Base-by-base conservation (phyloP, 2,888 invertebrate species). In the Caenorhabditis sp. region DNA sequence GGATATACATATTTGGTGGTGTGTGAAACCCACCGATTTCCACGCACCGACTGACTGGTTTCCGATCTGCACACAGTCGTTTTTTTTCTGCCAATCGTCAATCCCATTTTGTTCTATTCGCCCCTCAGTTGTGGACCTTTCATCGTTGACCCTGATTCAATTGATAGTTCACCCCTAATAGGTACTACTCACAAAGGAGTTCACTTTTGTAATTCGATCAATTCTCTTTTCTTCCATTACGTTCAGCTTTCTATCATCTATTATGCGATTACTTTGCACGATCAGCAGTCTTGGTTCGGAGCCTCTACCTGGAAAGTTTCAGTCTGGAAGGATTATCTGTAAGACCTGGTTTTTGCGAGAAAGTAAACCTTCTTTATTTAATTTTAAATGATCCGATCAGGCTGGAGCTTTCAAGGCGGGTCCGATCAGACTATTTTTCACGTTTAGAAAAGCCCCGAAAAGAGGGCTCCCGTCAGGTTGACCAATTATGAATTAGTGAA, bases 1-100 rank as follows among this genome's bases (percentile, higher is more conserved):
- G 58, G 55, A 66, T 66, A 56, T 48, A 17, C n/a, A 11, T 66
- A 50, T 50, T 48, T 56, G 66, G 26, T 45, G 63, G 66, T 66
- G 66, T 66, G 56, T 66, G 66, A 66, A 66, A 66, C 56, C 66
- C 66, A 56, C 48, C 62, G 50, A 53, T 32, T 63, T 43, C 41
- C 24, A n/a, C 46, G 45, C 56, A 37, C 22, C n/a, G 32, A 48
- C 37, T 68, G 68, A 68, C 68, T 68, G 68, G 68, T 68, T 68
- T 68, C 45, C 68, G 52, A 48, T 68, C 58, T 50, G 11, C 20
- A 48, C n/a, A n/a, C 58, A 58, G 58, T 26, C 46, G 39, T 56
- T 65, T 50, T 59, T 68, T 56, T 26, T 15, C 13, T 24, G 24
- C 22, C 37, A 37, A 46, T 53, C 35, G 24, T 30, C 13, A 35